Evolutionary conservation across 1,140 invertebrate genomes (phyloP).

Genomic region (Lordiphosa mommai): DNA sequence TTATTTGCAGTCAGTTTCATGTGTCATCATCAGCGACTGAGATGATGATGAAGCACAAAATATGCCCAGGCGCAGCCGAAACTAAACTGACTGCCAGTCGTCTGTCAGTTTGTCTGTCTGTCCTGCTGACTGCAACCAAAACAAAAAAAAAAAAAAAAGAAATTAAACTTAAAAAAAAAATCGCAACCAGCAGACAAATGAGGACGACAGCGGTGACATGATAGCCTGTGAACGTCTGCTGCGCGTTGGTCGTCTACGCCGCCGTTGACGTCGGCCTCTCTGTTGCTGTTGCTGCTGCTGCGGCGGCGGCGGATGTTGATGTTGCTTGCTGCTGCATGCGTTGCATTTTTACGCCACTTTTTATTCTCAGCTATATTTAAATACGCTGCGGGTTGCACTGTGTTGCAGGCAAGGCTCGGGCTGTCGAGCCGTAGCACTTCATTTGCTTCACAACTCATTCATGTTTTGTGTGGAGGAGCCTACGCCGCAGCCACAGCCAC

Average conservation of each 20-base stretch:
- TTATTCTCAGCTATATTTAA: conserved; percentile 64
- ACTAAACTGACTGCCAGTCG: conserved; percentile 56
- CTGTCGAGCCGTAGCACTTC: conserved; percentile 60
- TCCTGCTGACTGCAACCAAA: conserved; percentile 5
- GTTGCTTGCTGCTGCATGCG: conserved; percentile 50
- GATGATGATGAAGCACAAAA: conserved; percentile 62
- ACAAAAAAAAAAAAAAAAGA: conserved; percentile 39
- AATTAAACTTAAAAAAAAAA: conserved; percentile 38
- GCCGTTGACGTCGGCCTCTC: conserved; percentile 23
- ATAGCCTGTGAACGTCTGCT: conserved; percentile 57
- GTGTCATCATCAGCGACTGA: conserved; percentile 62
- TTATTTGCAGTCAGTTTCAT: conserved; percentile 73
- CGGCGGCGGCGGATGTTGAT: conserved; percentile 15
- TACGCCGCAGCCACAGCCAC: conserved; percentile 23
- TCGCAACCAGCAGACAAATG: conserved; percentile 66
- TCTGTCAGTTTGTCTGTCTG: not conserved
- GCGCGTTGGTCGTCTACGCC: conserved; percentile 8
- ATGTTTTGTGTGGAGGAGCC: conserved; percentile 64
- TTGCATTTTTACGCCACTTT: conserved; percentile 59
- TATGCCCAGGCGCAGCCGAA: conserved; percentile 55
- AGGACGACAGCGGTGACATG: conserved; percentile 70
- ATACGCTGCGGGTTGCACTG: conserved; percentile 69
- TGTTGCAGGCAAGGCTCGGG: conserved; percentile 17
- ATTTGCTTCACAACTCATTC: conserved; percentile 79
- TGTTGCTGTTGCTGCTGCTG: conserved; percentile 4